Evolutionary conservation across 2,113 vertebrate genomes (phyloP), one percentile per base, ranked within the genome.

Genomic region (Ophthalmolycus amberensis): DNA sequence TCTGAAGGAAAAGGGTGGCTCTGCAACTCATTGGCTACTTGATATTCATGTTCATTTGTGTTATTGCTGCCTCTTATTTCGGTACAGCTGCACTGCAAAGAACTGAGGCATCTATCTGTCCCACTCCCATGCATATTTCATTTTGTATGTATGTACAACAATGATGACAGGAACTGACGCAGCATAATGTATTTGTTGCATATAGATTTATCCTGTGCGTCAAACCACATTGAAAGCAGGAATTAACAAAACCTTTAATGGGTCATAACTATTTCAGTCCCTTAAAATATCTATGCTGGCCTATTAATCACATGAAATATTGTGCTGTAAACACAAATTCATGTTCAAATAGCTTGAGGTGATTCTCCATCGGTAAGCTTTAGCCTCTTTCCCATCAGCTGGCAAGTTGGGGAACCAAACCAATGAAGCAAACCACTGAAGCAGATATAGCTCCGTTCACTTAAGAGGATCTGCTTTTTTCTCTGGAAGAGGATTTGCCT

Each of bases 301-400:
- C 68, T 52, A 75, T 3, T 29, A 29, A 29, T 29, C 34, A 6
- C 34, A 88, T 42, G 9, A 78, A 78, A 79, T 56, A 56, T 52
- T 71, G 69, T 62, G 71, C 58, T 85, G 65, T 82, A 66, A 74
- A 89, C 85, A 77, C 73, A 2, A 14, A 10, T 72, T 86, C 52
- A 56, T 69, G 83, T 79, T 74, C 37, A 74, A 82, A 72, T 56
- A 56, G 81, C 85, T 84, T 15, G 54, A 74, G 80, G 71, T 86
- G 85, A 85, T 90, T 91, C 91, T 66, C 68, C 79, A 75, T 85
- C 29, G 44, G 69, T 64, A 85, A 69, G 38, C 84, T 88, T 86
- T 70, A 48, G 50, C 56, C 73, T 66, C 77, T 80, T 81, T 59
- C 29, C 42, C 56, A 83, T 79, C 58, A 79, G 67, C 9, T 72